Percentiles rank a stretch among this genome's conserved stretches.
phyloP scores from a whole-genome alignment of 2,888 invertebrate genomes.

The Tubulanus polymorphus region DNA sequence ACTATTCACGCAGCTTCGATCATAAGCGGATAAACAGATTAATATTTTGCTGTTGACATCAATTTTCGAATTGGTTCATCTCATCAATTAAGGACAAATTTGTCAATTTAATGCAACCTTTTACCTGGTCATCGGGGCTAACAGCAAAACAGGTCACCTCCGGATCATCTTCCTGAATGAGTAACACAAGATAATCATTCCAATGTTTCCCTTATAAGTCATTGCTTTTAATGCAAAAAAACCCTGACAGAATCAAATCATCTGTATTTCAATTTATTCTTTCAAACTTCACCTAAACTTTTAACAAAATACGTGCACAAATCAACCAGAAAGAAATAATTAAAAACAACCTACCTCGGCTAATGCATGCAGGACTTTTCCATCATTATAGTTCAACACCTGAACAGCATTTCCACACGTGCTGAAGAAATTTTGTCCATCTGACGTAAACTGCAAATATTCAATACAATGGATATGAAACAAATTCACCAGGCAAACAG shows the following conservation, averaged over 20 bases:
- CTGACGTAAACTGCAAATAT: conserved; percentile 64
- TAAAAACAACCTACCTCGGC: conserved; percentile 33
- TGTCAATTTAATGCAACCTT: too few relatives aligned
- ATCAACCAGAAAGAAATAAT: too few relatives aligned
- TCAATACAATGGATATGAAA: too few relatives aligned
- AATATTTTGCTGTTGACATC: too few relatives aligned
- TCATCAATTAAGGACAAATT: too few relatives aligned
- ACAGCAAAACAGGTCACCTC: conserved; percentile 72
- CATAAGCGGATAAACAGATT: too few relatives aligned
- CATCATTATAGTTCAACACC: conserved; percentile 66
- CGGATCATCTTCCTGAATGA: conserved; percentile 50
- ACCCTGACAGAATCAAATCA: not conserved
- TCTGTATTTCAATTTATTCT: not conserved
- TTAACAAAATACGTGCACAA: too few relatives aligned
- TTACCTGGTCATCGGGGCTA: conserved; percentile 60
- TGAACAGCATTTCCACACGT: conserved; percentile 70
- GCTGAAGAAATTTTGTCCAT: conserved; percentile 71
- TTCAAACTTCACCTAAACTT: not conserved
- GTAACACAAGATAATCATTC: conserved; percentile 12
- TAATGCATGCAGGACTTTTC: conserved; percentile 55
- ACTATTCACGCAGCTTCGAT: too few relatives aligned
- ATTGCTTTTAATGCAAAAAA: not conserved
- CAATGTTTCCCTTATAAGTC: not conserved
- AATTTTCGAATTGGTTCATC: too few relatives aligned
- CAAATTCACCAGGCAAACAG: too few relatives aligned